phyloP scores from a whole-genome alignment of 2,113 vertebrate species.

The Gadus macrocephalus region DNA sequence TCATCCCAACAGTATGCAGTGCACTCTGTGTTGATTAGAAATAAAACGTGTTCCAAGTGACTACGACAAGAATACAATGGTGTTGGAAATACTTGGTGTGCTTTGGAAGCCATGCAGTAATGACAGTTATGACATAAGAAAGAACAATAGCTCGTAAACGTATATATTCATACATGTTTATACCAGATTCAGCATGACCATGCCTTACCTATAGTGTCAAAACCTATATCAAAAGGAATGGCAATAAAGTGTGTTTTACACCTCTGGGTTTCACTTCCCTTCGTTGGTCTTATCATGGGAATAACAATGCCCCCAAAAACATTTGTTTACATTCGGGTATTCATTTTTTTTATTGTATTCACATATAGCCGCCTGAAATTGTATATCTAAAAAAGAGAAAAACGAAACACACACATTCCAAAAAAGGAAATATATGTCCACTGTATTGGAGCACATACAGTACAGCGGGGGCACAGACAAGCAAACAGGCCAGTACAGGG shows the following conservation, averaged over 20 bases:
- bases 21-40: too few relatives aligned
- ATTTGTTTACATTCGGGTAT: slow-evolving; percentile 25
- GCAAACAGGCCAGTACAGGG: slow-evolving; percentile 38
- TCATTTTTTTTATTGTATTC: slow-evolving; percentile 56
- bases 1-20: too few relatives aligned
- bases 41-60: too few relatives aligned
- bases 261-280: too few relatives aligned
- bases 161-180: not conserved
- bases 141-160: too few relatives aligned
- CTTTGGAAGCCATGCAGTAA: not conserved
- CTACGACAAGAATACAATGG: too few relatives aligned
- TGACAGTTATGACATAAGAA: not conserved
- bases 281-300: too few relatives aligned
- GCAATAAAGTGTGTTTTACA: slow-evolving; percentile 28
- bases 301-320: too few relatives aligned
- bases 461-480: slow-evolving; percentile 50
- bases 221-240: slow-evolving; percentile 52
- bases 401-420: slow-evolving; percentile 55
- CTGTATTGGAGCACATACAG: slow-evolving; percentile 42
- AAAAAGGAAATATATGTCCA: slow-evolving; percentile 24
- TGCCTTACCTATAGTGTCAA: slow-evolving; percentile 24
- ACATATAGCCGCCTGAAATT: slow-evolving; percentile 49
- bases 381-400: slow-evolving; percentile 40
- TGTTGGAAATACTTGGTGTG: too few relatives aligned
- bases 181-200: slow-evolving; percentile 43